phyloP scores from a whole-genome alignment of 2,888 invertebrate genomes.

The Pyrocoelia pectoralis region DNA sequence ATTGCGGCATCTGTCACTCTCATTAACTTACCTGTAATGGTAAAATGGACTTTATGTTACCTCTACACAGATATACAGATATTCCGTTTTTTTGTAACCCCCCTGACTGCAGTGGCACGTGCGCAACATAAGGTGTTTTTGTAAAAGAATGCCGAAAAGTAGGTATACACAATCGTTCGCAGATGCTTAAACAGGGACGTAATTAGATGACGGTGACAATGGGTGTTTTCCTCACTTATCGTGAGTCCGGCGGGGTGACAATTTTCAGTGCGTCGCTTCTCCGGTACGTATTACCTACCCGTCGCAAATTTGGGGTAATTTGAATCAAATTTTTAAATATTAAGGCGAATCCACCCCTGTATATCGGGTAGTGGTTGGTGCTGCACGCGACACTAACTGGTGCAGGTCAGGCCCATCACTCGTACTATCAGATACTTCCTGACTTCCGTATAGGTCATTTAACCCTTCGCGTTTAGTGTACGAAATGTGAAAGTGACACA shows the following conservation, averaged over 20 bases:
- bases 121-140: slow-evolving; percentile 54
- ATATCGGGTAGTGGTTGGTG: slow-evolving; percentile 47
- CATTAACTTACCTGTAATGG: slow-evolving; percentile 43
- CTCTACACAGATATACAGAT: slow-evolving; percentile 40
- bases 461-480: slow-evolving; percentile 36
- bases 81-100: slow-evolving; percentile 39
- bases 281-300: no score
- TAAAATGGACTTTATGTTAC: slow-evolving; percentile 38
- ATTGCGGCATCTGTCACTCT: slow-evolving; percentile 57
- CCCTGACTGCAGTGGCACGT: slow-evolving; percentile 46
- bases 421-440: slow-evolving; percentile 46
- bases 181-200: slow-evolving; percentile 46
- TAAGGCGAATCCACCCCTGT: slow-evolving; percentile 37
- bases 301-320: no score
- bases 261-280: no score
- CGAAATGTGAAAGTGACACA: slow-evolving; percentile 1
- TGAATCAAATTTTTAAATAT: not conserved
- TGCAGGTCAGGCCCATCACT: slow-evolving; percentile 56
- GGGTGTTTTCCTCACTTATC: not conserved
- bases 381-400: slow-evolving; percentile 53
- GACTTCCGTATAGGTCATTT: slow-evolving; percentile 56
- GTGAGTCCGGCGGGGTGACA: no score
- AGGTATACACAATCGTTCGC: slow-evolving; percentile 42
- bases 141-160: slow-evolving; percentile 53
- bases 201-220: slow-evolving; percentile 8